A percentile compares a stretch with the other conserved stretches of the same genome.
phyloP scores from a whole-genome alignment of 2,113 vertebrate genomes.

The Phoenicopterus ruber region DNA sequence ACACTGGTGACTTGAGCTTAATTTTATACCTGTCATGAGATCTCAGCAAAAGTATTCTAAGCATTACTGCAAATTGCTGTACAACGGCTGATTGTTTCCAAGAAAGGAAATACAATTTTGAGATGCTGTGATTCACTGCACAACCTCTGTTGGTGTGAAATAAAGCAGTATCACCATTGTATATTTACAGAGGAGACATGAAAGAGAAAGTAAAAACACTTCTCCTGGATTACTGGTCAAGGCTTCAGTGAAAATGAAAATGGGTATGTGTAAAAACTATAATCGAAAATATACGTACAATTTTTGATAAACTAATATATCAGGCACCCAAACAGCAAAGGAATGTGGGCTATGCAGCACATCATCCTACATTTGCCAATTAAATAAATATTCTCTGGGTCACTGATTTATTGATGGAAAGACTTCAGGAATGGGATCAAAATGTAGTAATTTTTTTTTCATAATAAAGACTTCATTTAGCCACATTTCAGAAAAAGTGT shows the following conservation, averaged over 20 bases:
- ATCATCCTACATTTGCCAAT: background rate
- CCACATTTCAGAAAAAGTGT: background rate
- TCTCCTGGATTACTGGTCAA: background rate
- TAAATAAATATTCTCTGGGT: background rate
- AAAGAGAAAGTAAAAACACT: background rate
- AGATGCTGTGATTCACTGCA: background rate
- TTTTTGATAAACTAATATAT: background rate
- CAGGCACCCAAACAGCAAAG: background rate
- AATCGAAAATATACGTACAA: background rate
- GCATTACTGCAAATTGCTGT: background rate
- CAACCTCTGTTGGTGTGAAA: background rate
- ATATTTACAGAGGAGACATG: background rate
- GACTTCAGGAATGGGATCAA: background rate
- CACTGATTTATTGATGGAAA: background rate
- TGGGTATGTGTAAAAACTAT: background rate
- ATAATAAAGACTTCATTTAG: background rate
- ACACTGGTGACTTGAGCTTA: background rate
- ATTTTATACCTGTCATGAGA: background rate
- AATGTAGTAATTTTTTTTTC: background rate
- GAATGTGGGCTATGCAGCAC: background rate
- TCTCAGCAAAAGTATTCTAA: background rate
- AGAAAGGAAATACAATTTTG: background rate
- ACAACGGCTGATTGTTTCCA: background rate
- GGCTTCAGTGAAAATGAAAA: background rate
- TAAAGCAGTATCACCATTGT: background rate